Conservation (phyloP, 2,113 vertebrate species). For the Pterocles burchelli region DNA sequence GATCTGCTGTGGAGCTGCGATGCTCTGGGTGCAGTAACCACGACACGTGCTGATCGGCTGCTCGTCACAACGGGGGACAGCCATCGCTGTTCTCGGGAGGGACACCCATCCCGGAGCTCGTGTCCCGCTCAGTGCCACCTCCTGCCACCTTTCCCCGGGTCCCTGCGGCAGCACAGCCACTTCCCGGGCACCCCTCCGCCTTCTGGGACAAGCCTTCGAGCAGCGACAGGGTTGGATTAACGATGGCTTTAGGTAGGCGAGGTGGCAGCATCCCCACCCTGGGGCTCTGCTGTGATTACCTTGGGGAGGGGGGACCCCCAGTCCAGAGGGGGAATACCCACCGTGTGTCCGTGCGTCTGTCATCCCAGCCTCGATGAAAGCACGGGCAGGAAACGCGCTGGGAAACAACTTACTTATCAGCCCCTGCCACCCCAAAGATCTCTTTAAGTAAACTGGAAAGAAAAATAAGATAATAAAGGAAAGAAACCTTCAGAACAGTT, state of each 20-base stretch:
- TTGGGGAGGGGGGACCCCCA: no score
- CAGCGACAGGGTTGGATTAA: background rate
- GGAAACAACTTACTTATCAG: background rate
- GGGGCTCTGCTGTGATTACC: background rate
- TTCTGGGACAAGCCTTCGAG: background rate
- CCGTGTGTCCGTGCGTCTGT: no score
- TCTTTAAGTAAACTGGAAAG: background rate
- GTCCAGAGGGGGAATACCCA: no score
- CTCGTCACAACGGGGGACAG: fast-evolving
- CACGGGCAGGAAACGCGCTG: background rate
- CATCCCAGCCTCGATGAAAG: background rate
- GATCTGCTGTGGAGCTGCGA: background rate
- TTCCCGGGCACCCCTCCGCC: background rate
- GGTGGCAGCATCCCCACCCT: background rate
- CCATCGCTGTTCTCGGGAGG: fast-evolving
- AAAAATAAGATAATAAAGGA: background rate
- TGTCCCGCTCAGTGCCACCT: background rate
- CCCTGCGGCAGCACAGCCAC: background rate
- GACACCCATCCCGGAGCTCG: fast-evolving
- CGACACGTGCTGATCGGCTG: background rate
- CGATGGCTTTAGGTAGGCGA: background rate
- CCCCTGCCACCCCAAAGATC: background rate
- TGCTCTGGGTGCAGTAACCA: background rate
- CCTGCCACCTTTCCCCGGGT: background rate
- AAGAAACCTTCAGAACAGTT: background rate